Evolutionary conservation across 2,888 invertebrate species (phyloP).

Genomic region (Tetramorium bicarinatum): DNA sequence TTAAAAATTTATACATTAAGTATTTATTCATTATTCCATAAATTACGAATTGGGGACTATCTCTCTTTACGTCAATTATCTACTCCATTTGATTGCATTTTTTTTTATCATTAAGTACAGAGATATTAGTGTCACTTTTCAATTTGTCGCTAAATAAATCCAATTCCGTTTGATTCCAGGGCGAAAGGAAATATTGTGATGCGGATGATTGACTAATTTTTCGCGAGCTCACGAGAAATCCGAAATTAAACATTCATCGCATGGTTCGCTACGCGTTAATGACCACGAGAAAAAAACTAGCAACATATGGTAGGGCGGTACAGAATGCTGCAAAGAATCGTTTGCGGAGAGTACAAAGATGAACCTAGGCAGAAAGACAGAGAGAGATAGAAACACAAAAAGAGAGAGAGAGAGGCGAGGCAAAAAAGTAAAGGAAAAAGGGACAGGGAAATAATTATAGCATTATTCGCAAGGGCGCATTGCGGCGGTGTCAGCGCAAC

Average conservation of each 20-base stretch:
- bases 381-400: not conserved
- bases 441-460: conserved; percentile 59
- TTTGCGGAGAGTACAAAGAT: conserved; percentile 43
- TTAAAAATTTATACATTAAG: not conserved
- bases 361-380: conserved; percentile 50
- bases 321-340: conserved; percentile 22
- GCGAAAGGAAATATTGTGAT: not conserved
- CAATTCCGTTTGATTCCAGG: not conserved
- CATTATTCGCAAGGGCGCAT: conserved; percentile 42
- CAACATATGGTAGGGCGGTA: conserved; percentile 18
- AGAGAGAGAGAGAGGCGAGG: conserved; percentile 25
- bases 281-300: conserved; percentile 30
- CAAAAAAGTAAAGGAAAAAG: conserved; percentile 40
- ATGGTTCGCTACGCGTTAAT: conserved; percentile 31
- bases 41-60: not conserved
- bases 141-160: not conserved
- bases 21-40: not conserved
- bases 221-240: conserved; percentile 11
- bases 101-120: not conserved
- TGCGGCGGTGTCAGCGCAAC: conserved; percentile 28
- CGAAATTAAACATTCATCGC: conserved; percentile 46
- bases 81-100: not conserved
- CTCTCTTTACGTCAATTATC: not conserved
- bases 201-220: conserved; percentile 1
- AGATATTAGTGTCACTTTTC: not conserved